Evolutionary conservation across 2,113 vertebrate genomes (phyloP), one percentile per base, ranked within the genome.

Genomic region (Cynopterus brachyotis): DNA sequence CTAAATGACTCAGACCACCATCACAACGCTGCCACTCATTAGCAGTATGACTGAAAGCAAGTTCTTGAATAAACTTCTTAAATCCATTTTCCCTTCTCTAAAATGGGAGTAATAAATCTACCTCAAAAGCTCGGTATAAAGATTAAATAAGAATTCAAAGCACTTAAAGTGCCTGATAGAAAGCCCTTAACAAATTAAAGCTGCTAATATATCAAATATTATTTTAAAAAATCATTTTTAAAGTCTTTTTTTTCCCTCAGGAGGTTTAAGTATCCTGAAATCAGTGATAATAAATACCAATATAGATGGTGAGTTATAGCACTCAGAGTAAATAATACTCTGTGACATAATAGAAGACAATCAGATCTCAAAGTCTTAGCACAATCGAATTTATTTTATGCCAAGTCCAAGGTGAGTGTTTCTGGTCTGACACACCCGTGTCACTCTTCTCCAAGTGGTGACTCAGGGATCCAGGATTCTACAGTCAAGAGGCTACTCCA

Each of bases 91-190:
- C 30, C 60, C 60, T 53, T 89, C 85, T 89, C 22, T 64, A 95
- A 86, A 93, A 64, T 85, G 85, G 35, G n/a, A n/a, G n/a, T 82
- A 81, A 80, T 73, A 91, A 85, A 62, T 57, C 53, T 82, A 64
- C 59, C 62, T 53, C 66, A 57, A 45, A 92, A 96, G 45, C 72
- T 30, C 78, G 19, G 26, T 80, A 24, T 53, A 32, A 59, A 20
- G n/a, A 30, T 89, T 95, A 94, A 95, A 59, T n/a, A 78, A 72
- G 26, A 92, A 93, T 42, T 26, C 16, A 73, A 83, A 93, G 32
- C 42, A 89, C 6, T 50, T 70, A 24, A 89, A 73, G 15, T 37
- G 22, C 47, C 35, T 92, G 30, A 75, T 11, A 57, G 64, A 87
- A 94, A 80, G 45, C 76, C 64, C 28, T 70, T 47, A 59, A 73